These are phyloP conservation scores for Lepus timidus DNA, from an alignment of 2,113 vertebrate species.

Conservation along the genomic window DNA sequence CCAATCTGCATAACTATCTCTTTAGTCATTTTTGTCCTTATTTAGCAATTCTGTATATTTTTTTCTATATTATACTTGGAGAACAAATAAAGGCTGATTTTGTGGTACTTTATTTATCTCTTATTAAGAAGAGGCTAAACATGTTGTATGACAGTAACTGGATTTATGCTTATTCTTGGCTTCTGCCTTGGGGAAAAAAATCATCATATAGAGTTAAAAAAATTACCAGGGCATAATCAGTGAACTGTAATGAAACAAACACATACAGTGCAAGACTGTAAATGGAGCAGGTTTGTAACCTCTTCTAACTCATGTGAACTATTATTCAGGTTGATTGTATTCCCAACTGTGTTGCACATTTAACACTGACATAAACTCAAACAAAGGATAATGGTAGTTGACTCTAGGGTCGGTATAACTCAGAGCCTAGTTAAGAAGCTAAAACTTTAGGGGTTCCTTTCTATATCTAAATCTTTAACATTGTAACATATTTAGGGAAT, in stretches of 20 bases:
- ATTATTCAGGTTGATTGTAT: constrained; percentile 29
- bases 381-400: neutral
- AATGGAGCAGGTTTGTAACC: neutral
- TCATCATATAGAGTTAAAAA: neutral
- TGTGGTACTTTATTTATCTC: neutral
- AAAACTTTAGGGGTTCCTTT: neutral
- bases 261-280: neutral
- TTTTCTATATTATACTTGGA: neutral
- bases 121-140: neutral
- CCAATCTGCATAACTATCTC: neutral
- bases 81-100: neutral
- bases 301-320: neutral
- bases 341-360: neutral
- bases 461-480: neutral
- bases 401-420: neutral
- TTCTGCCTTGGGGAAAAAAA: neutral
- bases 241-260: neutral
- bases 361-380: neutral
- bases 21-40: neutral
- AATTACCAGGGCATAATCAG: neutral
- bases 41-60: neutral
- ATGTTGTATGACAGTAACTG: neutral
- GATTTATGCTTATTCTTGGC: neutral
- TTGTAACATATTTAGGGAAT: neutral
- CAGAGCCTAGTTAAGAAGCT: neutral